Percentiles rank a stretch among this genome's conserved stretches.
Evolutionary conservation across 53 echinoderm and acorn worm genomes (phyloP).

Genomic region (Mesocentrotus franciscanus): DNA sequence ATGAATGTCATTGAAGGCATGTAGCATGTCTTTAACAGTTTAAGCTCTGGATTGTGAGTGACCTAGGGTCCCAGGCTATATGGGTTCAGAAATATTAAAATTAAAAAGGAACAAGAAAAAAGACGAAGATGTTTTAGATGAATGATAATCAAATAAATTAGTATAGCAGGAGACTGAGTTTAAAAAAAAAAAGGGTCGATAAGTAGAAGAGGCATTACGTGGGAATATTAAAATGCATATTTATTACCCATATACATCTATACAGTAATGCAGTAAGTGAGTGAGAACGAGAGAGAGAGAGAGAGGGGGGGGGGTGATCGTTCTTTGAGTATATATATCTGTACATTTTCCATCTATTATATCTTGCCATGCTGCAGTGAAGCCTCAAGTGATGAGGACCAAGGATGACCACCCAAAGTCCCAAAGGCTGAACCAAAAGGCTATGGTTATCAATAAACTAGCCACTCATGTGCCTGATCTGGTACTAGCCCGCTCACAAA

Average conservation of each 20-base stretch:
- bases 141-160: neutral
- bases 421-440: constrained; percentile 51
- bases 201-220: too few relatives aligned
- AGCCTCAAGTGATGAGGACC: constrained; percentile 24
- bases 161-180: neutral
- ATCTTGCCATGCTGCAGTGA: constrained; percentile 39
- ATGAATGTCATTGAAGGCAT: neutral
- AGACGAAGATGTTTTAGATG: neutral
- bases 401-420: constrained; percentile 61
- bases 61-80: neutral
- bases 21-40: too few relatives aligned
- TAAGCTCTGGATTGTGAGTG: too few relatives aligned
- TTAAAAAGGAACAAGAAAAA: neutral
- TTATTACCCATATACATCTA: too few relatives aligned
- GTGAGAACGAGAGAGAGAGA: neutral
- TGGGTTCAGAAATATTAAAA: neutral
- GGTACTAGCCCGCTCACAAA: constrained; percentile 72
- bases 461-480: constrained; percentile 97
- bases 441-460: constrained; percentile 81
- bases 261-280: neutral
- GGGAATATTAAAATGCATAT: too few relatives aligned
- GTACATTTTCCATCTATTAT: neutral
- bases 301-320: neutral
- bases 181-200: too few relatives aligned
- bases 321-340: neutral